These are phyloP conservation scores for Shinisaurus crocodilurus DNA, from an alignment of 2,113 vertebrate species.

Conservation along the genomic window DNA sequence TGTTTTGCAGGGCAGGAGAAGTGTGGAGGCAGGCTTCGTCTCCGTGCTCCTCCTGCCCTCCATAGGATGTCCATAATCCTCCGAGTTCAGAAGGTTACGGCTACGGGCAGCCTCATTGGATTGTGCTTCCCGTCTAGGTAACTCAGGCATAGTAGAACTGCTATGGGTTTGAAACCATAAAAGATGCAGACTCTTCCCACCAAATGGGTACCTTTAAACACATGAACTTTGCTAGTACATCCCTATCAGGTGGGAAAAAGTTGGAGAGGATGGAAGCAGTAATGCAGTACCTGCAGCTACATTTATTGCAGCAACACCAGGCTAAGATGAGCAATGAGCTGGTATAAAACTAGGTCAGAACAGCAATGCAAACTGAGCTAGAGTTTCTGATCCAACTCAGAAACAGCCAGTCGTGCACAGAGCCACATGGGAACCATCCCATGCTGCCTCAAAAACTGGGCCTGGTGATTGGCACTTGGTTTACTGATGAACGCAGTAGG, in stretches of 20 bases:
- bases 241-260: not conserved
- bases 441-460: not conserved
- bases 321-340: not conserved
- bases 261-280: not conserved
- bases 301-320: not conserved
- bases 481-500: not conserved
- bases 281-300: not conserved
- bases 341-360: not conserved
- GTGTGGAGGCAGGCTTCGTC: no score
- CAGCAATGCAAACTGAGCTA: not conserved
- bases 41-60: no score
- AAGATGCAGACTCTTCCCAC: not conserved
- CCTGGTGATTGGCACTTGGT: not conserved
- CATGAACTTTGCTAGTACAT: not conserved
- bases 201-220: not conserved
- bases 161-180: no score
- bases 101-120: no score
- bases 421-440: not conserved
- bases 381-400: not conserved
- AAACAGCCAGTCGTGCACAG: not conserved
- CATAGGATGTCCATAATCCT: no score
- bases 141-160: not conserved
- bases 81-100: no score
- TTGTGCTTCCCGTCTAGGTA: no score
- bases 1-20: no score